Evolutionary conservation across 2,113 vertebrate genomes (phyloP), one percentile per base, ranked within the genome.

Genomic region (Choloepus hoffmanni): DNA sequence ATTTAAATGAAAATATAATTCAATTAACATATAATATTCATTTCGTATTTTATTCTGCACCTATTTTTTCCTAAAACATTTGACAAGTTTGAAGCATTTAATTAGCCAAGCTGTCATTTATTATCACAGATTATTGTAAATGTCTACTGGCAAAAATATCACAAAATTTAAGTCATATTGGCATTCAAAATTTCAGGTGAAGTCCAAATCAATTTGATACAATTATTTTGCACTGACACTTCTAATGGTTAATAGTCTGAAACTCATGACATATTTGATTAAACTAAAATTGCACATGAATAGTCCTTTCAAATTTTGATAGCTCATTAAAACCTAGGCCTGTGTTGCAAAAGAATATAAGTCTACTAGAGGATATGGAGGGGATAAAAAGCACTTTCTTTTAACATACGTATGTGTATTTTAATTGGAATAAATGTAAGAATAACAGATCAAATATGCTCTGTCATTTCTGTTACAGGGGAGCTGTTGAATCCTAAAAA

Each of bases 381-480:
- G 43, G 19, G 82, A 58, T 76, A 89, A 93, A 95, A 94, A 92
- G 8, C 1, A 82, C 36, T 50, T 81, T 89, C 40, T 90, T 87
- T 95, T 45, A 94, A 96, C 96, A 30, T 4, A 72, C 96, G 0
- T 76, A 96, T 94, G 24, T 88, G 60, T 15, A 89, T 97, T 97
- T 96, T 97, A 97, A 97, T 97, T 97, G 90, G 60, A 96, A 92
- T 63, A 43, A 96, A 94, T 50, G 0, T 60, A 97, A 94, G 53
- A 97, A 85, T 95, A 97, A 83, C 19, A 79, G n/a, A 96, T 92
- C 26, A 97, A 97, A 97, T 96, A 53, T 28, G 92, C 89, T 62
- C 3, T 97, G 77, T 89, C 78, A 89, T 97, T 78, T 96, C 95
- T 96, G 19, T 95, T 96, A 40, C 28, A 97, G 26, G 95, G 72